A percentile compares a stretch with the other conserved stretches of the same genome.
Conservation (phyloP, 2,113 vertebrate species). For the Sphyrna mokarran region DNA sequence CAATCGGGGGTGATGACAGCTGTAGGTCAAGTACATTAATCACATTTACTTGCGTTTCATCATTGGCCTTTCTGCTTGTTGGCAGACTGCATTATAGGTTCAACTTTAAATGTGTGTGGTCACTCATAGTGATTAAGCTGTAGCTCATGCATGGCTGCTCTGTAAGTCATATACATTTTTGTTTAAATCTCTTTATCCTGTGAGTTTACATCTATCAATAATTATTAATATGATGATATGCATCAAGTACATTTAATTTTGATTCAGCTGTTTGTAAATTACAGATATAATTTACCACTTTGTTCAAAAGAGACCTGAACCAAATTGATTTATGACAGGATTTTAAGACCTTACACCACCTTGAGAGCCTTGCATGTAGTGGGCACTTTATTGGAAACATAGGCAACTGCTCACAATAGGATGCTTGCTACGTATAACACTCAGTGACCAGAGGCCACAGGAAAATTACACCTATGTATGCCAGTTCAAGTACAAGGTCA, state of each 20-base stretch:
- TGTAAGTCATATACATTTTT: background rate
- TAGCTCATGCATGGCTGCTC: background rate
- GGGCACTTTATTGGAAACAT: background rate
- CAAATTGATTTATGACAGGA: background rate
- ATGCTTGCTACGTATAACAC: too few species aligned
- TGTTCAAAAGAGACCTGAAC: background rate
- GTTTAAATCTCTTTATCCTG: background rate
- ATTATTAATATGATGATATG: background rate
- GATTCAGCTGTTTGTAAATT: background rate
- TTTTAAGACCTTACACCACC: background rate
- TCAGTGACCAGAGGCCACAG: background rate
- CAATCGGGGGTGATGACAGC: slow-evolving; percentile 26
- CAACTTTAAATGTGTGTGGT: slow-evolving; percentile 34
- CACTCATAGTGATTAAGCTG: slow-evolving; percentile 33
- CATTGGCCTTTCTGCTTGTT: slow-evolving; percentile 16
- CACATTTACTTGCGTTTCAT: slow-evolving; percentile 26
- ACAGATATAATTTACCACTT: background rate
- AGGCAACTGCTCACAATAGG: background rate
- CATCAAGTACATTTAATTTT: background rate
- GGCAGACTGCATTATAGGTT: slow-evolving; percentile 9
- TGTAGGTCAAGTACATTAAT: slow-evolving; percentile 33
- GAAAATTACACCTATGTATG: background rate
- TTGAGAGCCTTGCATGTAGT: background rate
- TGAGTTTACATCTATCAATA: background rate
- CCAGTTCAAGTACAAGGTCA: background rate